A percentile compares a stretch with the other conserved stretches of the same genome.
Conservation (phyloP, 2,113 vertebrate genomes). For the Burhinus bistriatus region DNA sequence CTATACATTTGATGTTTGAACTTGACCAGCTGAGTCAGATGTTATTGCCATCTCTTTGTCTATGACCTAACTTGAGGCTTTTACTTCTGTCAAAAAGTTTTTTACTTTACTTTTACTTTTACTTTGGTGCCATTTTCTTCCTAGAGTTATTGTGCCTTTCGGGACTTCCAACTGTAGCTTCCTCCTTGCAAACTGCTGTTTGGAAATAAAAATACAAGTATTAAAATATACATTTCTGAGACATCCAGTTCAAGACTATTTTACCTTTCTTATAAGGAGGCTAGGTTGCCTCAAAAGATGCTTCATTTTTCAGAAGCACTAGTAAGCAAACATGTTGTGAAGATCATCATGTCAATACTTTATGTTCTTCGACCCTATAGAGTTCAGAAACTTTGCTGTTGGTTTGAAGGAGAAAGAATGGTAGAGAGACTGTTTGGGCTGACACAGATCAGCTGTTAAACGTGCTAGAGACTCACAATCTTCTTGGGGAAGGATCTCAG, state of each 20-base stretch:
- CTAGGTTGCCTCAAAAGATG: not conserved
- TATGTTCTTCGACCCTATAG: not conserved
- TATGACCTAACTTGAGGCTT: not conserved
- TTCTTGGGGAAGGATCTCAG: not conserved
- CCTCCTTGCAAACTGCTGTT: not conserved
- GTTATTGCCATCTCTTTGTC: not conserved
- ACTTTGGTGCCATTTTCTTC: not conserved
- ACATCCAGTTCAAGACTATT: not conserved
- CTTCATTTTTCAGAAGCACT: not conserved
- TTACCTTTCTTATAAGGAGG: not conserved
- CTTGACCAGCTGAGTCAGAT: not conserved
- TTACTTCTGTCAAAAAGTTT: not conserved
- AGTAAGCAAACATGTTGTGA: not conserved
- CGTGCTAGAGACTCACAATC: not conserved
- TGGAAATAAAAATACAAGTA: not conserved
- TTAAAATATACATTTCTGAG: not conserved
- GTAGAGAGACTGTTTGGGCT: not conserved
- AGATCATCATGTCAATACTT: not conserved
- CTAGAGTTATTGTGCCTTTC: not conserved
- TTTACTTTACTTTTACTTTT: no score
- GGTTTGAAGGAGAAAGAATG: not conserved
- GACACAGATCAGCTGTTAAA: not conserved
- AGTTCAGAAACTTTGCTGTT: not conserved
- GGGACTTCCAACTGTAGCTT: not conserved
- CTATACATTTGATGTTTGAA: not conserved